Conservation (phyloP, 2,113 vertebrate species). For the Lophochroa leadbeateri region DNA sequence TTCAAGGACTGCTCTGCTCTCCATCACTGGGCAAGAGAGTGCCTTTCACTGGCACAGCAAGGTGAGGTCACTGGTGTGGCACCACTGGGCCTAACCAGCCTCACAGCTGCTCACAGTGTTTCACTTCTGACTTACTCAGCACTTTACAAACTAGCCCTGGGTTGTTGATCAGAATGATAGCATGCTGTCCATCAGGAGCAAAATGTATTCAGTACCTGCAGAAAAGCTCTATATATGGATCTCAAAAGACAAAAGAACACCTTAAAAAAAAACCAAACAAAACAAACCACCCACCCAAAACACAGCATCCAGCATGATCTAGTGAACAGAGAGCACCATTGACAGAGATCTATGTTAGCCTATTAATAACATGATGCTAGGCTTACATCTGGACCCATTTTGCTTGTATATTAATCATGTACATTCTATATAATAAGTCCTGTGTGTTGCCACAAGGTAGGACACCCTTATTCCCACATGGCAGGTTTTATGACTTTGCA, state of each 20-base stretch:
- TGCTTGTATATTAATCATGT: conserved; percentile 35
- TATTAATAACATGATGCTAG: conserved; percentile 26
- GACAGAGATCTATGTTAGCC: conserved; percentile 23
- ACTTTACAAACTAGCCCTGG: neutral
- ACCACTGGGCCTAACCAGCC: neutral
- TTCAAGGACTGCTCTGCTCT: conserved; percentile 3
- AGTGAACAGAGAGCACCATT: neutral
- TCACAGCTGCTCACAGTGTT: neutral
- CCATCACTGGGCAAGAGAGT: neutral
- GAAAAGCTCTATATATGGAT: neutral
- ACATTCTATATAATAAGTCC: conserved; percentile 3
- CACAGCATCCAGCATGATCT: neutral
- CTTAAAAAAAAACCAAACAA: neutral
- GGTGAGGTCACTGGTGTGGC: neutral
- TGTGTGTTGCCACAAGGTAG: conserved; percentile 38
- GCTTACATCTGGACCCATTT: conserved; percentile 41
- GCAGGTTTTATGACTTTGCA: conserved; percentile 60
- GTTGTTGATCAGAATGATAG: neutral
- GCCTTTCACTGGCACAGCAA: neutral
- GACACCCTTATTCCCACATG: conserved; percentile 19
- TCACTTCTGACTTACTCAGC: neutral
- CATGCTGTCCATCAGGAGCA: neutral
- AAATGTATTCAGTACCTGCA: neutral
- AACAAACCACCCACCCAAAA: neutral
- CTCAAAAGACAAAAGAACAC: conserved; percentile 1